phyloP scores from a whole-genome alignment of 2,888 invertebrate genomes.

The Drosophila aldrichi region DNA sequence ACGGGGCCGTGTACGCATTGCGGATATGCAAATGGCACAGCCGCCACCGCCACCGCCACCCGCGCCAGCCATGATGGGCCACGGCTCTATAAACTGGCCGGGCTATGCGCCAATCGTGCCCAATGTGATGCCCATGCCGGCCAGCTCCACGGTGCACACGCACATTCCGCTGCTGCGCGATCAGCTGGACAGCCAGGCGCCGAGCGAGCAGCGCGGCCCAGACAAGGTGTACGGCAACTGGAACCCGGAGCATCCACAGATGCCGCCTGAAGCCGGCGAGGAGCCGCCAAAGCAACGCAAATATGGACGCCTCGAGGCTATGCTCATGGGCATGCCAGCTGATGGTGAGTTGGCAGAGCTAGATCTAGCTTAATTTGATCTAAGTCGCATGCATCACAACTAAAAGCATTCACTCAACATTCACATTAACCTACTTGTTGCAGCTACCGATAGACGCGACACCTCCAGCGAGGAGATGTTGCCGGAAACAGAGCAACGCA shows the following conservation, averaged over 20 bases:
- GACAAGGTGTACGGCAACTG: slow-evolving; percentile 81
- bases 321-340: slow-evolving; percentile 69
- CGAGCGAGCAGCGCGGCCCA: slow-evolving; percentile 38
- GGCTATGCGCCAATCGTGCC: slow-evolving; percentile 27
- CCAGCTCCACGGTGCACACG: slow-evolving; percentile 64
- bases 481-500: slow-evolving; percentile 23
- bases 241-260: slow-evolving; percentile 75
- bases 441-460: slow-evolving; percentile 46
- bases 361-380: background rate
- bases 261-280: slow-evolving; percentile 58
- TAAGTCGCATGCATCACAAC: background rate
- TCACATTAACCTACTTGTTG: background rate
- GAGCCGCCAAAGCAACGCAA: slow-evolving; percentile 54
- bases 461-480: slow-evolving; percentile 50
- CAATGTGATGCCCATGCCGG: slow-evolving; percentile 21
- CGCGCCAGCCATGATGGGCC: slow-evolving; percentile 11
- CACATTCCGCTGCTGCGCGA: slow-evolving; percentile 70
- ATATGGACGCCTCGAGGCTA: slow-evolving; percentile 66
- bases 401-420: background rate
- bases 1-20: slow-evolving; percentile 69
- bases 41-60: slow-evolving; percentile 26
- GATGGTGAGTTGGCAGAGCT: slow-evolving; percentile 34
- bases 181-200: slow-evolving; percentile 14
- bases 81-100: slow-evolving; percentile 41
- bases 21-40: slow-evolving; percentile 45